These are phyloP conservation scores for Limnephilus auricula DNA, from an alignment of 2,888 invertebrate species.

Conservation along the genomic window DNA sequence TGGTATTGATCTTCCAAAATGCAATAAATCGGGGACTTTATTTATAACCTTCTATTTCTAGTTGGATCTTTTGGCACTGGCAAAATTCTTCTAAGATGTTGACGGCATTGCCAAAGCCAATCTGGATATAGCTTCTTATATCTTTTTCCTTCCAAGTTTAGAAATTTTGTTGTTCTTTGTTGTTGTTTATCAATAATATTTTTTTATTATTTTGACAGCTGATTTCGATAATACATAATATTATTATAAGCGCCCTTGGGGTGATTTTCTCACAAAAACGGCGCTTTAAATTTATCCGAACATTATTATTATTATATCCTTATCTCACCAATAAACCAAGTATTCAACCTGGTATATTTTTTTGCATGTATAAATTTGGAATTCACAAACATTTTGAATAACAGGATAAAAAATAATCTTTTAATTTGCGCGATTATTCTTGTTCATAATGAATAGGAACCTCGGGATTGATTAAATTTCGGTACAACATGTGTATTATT, in stretches of 20 bases:
- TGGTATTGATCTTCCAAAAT: background rate
- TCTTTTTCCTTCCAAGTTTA: background rate
- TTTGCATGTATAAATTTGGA: too few species aligned
- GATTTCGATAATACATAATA: too few species aligned
- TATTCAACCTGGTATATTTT: background rate
- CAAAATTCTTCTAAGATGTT: conserved; percentile 9
- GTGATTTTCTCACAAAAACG: too few species aligned
- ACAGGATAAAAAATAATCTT: background rate
- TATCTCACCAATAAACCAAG: background rate
- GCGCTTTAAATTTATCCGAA: too few species aligned
- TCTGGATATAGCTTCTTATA: background rate
- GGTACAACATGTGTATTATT: too few species aligned
- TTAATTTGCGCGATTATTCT: background rate
- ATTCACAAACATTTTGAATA: background rate
- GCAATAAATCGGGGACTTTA: background rate
- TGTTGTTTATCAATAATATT: background rate
- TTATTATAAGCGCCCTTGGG: too few species aligned
- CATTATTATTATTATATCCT: too few species aligned
- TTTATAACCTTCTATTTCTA: conserved; percentile 6
- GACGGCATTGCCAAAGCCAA: background rate
- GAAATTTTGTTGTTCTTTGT: background rate
- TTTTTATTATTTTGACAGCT: background rate
- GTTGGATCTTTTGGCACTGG: conserved; percentile 6
- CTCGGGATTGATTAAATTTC: too few species aligned
- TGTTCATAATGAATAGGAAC: background rate